Base-by-base conservation (phyloP, 1,140 invertebrate genomes). In the Cotesia vestalis region DNA sequence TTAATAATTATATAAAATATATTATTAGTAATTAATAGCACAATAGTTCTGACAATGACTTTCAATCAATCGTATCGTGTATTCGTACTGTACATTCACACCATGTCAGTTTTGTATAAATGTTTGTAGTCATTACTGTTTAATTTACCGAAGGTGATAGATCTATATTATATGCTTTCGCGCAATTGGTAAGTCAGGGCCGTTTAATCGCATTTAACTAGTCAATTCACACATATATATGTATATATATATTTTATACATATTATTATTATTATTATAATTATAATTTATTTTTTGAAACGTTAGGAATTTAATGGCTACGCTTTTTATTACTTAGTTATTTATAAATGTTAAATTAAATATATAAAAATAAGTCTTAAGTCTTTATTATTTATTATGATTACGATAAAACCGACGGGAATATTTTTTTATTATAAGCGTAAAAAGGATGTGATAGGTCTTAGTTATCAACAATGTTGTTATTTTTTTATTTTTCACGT, bases 1-100 rank as follows among this genome's bases (percentile, higher is more conserved):
- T 59, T 11, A 59, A 34, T 59, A 17, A 27, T 27, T 27, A 27
- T 27, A 27, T 27, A 27, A 27, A 27, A 27, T 27, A 27, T 27
- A 27, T 3, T 55, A 55, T 59, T 20, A 59, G 9, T 11, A 8
- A 59, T 59, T 11, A 59, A 59, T 59, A 17, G 57, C 17, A 46
- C 12, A 55, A 55, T 55, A 59, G 14, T 9, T 27, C 0, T 20
- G 27, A 59, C n/a, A 20, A 9, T 9, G 4, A 9, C 5, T 27
- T 46, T 46, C 74, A 78, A 78, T 77, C 76, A 80, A 81, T 79
- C 78, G 81, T 83, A 81, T 76, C 83, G 83, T 83, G 80, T 81
- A 20, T 3, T 85, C 83, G 81, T 84, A 82, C 79, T 83, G 81
- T 83, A 79, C 83, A 52, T 81, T 83, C 79, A 46, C 40, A 59